Evolutionary conservation across 2,797 vertebrate species (phyloP).

Genomic region (Gorsachius magnificus): DNA sequence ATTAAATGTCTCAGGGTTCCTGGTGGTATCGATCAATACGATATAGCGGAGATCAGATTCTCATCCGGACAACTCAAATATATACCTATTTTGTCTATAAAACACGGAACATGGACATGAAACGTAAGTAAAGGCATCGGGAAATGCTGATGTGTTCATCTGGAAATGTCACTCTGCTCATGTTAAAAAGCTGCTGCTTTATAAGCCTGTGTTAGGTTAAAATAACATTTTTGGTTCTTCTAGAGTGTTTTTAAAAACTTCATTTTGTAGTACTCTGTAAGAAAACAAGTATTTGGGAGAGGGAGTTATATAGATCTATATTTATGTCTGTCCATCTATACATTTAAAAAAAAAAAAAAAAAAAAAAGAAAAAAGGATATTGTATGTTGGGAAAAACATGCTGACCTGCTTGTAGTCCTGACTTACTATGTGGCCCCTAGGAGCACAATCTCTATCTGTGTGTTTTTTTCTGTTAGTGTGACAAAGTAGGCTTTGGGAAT

Average conservation of each 20-base stretch:
- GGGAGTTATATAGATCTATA: neutral
- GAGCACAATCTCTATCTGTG: neutral
- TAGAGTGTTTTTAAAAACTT: neutral
- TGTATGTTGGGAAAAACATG: neutral
- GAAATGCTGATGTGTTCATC: neutral
- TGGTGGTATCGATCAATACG: slow-evolving; percentile 99
- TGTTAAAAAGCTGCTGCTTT: neutral
- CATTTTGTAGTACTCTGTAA: neutral
- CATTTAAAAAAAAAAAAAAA: too few species aligned
- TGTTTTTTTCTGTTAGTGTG: neutral
- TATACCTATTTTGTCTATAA: slow-evolving; percentile 99
- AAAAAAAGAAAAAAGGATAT: neutral
- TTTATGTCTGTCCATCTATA: neutral
- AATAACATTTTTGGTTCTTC: neutral
- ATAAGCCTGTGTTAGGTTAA: neutral
- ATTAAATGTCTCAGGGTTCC: slow-evolving; percentile 84
- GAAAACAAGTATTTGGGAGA: neutral
- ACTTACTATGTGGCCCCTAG: neutral
- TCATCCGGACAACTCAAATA: slow-evolving; percentile 97
- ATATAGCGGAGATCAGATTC: slow-evolving; percentile 98
- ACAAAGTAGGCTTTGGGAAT: neutral
- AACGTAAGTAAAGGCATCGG: slow-evolving; percentile 84
- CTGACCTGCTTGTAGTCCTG: neutral
- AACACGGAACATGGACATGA: slow-evolving; percentile 99
- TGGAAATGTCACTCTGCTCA: neutral